These are phyloP conservation scores for Philopotamus ludificatus DNA, from an alignment of 1,140 invertebrate species.

Conservation along the genomic window DNA sequence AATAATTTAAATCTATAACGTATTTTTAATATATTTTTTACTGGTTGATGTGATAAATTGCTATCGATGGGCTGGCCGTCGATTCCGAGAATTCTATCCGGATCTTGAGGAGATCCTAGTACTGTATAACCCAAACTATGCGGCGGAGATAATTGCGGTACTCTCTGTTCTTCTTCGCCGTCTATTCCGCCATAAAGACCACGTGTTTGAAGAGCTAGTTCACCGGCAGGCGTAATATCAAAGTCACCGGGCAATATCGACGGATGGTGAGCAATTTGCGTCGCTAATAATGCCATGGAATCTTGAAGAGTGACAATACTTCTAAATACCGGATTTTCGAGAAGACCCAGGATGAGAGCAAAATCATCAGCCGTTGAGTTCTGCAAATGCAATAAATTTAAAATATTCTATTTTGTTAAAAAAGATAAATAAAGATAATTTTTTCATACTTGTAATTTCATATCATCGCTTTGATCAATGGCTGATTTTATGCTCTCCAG, in stretches of 20 bases:
- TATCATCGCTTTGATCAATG: slow-evolving; percentile 71
- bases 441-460: slow-evolving; percentile 62
- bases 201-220: slow-evolving; percentile 62
- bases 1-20: slow-evolving; percentile 11
- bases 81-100: slow-evolving; percentile 87
- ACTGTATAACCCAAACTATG: slow-evolving; percentile 51
- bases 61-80: slow-evolving; percentile 82
- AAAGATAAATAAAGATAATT: slow-evolving; percentile 18
- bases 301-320: slow-evolving; percentile 91
- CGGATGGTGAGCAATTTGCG: slow-evolving; percentile 81
- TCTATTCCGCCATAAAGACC: slow-evolving; percentile 51
- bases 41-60: slow-evolving; percentile 80
- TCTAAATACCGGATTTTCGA: slow-evolving; percentile 90
- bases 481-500: slow-evolving; percentile 76
- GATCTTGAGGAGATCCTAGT: slow-evolving; percentile 48
- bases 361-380: slow-evolving; percentile 80
- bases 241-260: slow-evolving; percentile 90
- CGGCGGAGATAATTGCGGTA: slow-evolving; percentile 61
- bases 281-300: slow-evolving; percentile 76
- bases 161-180: slow-evolving; percentile 61
- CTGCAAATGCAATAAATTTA: slow-evolving; percentile 44
- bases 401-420: slow-evolving; percentile 5
- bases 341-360: slow-evolving; percentile 78
- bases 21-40: slow-evolving; percentile 38
- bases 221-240: slow-evolving; percentile 78